These are phyloP conservation scores for Meandrina meandrites DNA, from an alignment of 92 coral and sea anemone genomes.

Conservation along the genomic window DNA sequence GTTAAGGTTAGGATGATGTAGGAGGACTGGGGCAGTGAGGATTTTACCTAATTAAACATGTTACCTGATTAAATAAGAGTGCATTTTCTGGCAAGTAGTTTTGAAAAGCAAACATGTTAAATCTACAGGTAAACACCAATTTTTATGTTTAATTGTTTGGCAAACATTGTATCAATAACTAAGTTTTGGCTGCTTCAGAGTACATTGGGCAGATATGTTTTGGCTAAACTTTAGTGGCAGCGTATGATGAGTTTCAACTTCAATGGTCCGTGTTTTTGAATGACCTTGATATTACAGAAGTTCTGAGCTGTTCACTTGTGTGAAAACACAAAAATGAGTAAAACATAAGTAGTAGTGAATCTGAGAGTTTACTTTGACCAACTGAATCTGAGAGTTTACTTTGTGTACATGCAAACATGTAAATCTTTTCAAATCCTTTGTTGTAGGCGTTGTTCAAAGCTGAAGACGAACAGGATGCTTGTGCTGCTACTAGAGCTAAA, in stretches of 20 bases:
- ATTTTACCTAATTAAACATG: too few relatives aligned
- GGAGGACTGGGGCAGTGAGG: too few relatives aligned
- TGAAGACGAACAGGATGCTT: slow-evolving; percentile 98
- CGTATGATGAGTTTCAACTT: slow-evolving; percentile 68
- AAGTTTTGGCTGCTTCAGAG: neutral
- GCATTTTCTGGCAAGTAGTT: neutral
- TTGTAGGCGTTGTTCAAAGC: slow-evolving; percentile 89
- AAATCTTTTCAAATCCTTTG: neutral
- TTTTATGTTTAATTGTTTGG: neutral
- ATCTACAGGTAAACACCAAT: neutral
- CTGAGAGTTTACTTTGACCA: neutral
- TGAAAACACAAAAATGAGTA: neutral
- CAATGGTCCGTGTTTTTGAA: slow-evolving; percentile 93
- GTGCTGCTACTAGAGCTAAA: slow-evolving; percentile 92
- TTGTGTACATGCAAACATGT: too few relatives aligned
- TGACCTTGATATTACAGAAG: slow-evolving; percentile 71
- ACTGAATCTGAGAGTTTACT: neutral
- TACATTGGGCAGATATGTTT: neutral
- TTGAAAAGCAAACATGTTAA: too few relatives aligned
- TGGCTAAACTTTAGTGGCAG: neutral
- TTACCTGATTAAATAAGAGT: neutral
- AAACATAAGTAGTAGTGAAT: neutral
- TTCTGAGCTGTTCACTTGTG: slow-evolving; percentile 69
- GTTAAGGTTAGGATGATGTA: too few relatives aligned
- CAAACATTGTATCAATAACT: neutral